Conservation (phyloP, 2,888 invertebrate species). For the Agrotis segetum region DNA sequence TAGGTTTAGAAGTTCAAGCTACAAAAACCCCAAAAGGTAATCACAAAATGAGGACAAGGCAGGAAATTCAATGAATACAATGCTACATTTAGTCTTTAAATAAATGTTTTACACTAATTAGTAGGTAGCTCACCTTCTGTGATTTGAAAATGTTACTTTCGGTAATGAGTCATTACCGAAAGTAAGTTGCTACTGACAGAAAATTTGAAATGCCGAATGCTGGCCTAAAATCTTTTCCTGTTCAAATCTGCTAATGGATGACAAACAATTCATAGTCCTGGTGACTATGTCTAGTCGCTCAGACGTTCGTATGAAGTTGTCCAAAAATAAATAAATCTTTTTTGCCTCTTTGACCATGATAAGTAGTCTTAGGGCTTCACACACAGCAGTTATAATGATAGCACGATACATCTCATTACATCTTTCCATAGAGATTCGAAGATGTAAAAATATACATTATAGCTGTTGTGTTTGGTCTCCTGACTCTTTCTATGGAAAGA, state of each 20-base stretch:
- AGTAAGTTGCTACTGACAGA: no score
- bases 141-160: constrained; percentile 8
- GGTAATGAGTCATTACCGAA: constrained; percentile 12
- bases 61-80: background rate
- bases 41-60: background rate
- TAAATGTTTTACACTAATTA: constrained; percentile 1
- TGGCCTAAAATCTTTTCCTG: constrained; percentile 12
- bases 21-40: background rate
- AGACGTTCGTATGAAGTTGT: background rate
- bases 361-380: no score
- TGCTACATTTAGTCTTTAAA: background rate
- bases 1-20: background rate
- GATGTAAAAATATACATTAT: no score
- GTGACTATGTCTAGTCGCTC: background rate
- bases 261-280: constrained; percentile 31
- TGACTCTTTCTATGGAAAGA: no score
- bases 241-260: constrained; percentile 42
- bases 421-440: no score
- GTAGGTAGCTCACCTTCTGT: background rate
- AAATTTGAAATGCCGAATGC: background rate
- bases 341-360: no score
- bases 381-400: no score
- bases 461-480: no score
- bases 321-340: background rate
- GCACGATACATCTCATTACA: no score